phyloP scores from a whole-genome alignment of 1,140 invertebrate genomes.

The Aporrectodea caliginosa region DNA sequence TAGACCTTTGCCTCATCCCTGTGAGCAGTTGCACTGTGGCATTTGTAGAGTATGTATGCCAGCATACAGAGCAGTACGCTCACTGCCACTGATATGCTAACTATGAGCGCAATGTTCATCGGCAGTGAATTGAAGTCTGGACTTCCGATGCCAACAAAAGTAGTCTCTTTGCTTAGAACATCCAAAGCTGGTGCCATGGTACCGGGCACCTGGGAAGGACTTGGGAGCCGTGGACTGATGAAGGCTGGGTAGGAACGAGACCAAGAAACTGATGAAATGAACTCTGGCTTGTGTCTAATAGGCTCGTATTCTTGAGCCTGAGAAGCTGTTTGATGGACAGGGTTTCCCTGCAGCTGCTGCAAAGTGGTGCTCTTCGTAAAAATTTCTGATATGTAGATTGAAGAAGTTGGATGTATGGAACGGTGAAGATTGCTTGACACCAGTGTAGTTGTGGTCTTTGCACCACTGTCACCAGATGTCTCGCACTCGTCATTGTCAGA shows the following conservation, averaged over 20 bases:
- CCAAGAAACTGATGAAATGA: no score
- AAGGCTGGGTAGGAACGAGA: no score
- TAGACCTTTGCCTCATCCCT: background rate
- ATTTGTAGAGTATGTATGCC: background rate
- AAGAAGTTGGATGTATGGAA: background rate
- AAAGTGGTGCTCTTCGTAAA: no score
- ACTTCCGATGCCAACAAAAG: background rate
- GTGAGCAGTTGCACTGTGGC: background rate
- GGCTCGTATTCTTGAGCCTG: no score
- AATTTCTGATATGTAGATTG: background rate
- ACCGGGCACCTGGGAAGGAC: no score
- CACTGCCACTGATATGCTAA: background rate
- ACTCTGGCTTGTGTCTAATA: no score
- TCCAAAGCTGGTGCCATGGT: no score
- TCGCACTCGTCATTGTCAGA: background rate
- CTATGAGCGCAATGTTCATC: conserved; percentile 2
- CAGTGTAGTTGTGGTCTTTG: background rate
- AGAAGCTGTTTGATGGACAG: no score
- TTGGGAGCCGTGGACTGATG: no score
- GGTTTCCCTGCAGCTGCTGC: no score
- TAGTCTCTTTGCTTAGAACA: no score
- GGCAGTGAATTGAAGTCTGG: background rate
- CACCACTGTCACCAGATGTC: background rate
- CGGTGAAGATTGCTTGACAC: background rate
- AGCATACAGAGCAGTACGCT: background rate